A percentile compares a stretch with the other conserved stretches of the same genome.
phyloP scores from a whole-genome alignment of 2,797 vertebrate genomes.

The Mustela erminea region DNA sequence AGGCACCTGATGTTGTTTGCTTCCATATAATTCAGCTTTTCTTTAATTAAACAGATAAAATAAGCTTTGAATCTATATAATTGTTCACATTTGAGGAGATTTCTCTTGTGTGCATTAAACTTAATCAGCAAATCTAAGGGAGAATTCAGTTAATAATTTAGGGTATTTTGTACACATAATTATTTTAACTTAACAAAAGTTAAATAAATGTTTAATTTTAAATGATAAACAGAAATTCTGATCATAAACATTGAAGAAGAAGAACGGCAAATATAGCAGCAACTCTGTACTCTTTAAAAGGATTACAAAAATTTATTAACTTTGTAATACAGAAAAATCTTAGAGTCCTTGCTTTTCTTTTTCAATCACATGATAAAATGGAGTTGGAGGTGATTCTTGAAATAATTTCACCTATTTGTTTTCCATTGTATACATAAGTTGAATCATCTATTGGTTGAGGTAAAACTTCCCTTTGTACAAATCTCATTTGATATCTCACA shows the following conservation, averaged over 20 bases:
- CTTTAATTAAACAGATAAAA: slow-evolving; percentile 81
- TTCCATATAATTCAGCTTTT: slow-evolving; percentile 60
- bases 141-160: slow-evolving; percentile 37
- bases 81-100: slow-evolving; percentile 14
- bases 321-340: not conserved
- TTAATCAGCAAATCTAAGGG: not conserved
- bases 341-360: not conserved
- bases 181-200: slow-evolving; percentile 43
- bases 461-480: not conserved
- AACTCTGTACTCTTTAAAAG: not conserved
- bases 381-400: not conserved
- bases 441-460: not conserved
- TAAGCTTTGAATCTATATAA: slow-evolving; percentile 73
- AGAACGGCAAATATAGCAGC: not conserved
- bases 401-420: not conserved
- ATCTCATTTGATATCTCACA: not conserved
- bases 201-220: slow-evolving; percentile 36
- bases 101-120: not conserved
- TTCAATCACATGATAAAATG: not conserved
- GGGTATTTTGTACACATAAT: not conserved
- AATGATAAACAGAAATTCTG: not conserved
- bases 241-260: not conserved
- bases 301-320: not conserved
- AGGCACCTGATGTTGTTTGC: slow-evolving; percentile 65
- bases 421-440: not conserved